A percentile compares a stretch with the other conserved stretches of the same genome.
These are phyloP conservation scores for Xestia xanthographa DNA, from an alignment of 2,888 invertebrate genomes.

Conservation along the genomic window DNA sequence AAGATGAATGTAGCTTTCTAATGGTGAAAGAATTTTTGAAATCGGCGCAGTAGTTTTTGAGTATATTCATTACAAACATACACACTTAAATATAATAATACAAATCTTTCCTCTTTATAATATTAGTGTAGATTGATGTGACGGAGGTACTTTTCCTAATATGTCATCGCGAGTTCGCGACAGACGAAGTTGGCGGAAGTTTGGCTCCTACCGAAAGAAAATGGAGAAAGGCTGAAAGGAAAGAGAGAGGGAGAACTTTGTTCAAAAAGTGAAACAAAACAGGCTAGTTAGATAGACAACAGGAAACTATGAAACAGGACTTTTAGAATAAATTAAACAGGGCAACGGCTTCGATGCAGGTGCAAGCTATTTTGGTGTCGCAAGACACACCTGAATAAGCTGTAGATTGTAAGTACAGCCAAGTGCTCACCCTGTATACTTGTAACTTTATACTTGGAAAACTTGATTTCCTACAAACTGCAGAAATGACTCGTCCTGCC, in stretches of 20 bases:
- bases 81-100: too few relatives aligned
- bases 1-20: too few relatives aligned
- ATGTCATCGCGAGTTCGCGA: background rate
- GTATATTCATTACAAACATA: too few relatives aligned
- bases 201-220: background rate
- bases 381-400: slow-evolving; percentile 22
- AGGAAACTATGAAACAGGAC: slow-evolving; percentile 25
- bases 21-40: too few relatives aligned
- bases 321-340: slow-evolving; percentile 31
- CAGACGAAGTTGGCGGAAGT: background rate
- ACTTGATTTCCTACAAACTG: slow-evolving; percentile 32
- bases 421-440: background rate
- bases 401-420: slow-evolving; percentile 6
- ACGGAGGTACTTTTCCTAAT: background rate
- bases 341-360: slow-evolving; percentile 32
- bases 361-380: slow-evolving; percentile 41
- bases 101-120: too few relatives aligned
- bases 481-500: slow-evolving; percentile 50
- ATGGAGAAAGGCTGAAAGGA: background rate
- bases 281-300: background rate
- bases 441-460: slow-evolving; percentile 41
- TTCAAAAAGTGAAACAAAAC: background rate
- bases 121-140: too few relatives aligned
- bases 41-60: too few relatives aligned
- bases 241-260: background rate